phyloP scores from a whole-genome alignment of 2,888 invertebrate genomes.

The Malthinus flaveolus region DNA sequence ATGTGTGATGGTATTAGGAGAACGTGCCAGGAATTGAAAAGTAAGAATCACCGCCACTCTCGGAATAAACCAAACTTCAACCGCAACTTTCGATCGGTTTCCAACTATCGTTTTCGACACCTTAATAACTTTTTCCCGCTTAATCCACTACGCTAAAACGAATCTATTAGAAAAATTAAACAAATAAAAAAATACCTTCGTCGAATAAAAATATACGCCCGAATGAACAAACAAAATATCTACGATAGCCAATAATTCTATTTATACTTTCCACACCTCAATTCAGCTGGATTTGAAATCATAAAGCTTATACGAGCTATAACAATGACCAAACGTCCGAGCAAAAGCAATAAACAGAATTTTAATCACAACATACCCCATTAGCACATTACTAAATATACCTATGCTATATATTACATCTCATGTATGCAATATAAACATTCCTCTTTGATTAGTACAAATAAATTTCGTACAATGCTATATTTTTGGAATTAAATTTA shows the following conservation, averaged over 20 bases:
- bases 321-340: conserved; percentile 47
- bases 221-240: conserved; percentile 55
- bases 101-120: conserved; percentile 20
- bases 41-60: conserved; percentile 50
- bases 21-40: conserved; percentile 54
- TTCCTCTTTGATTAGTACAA: conserved; percentile 51
- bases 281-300: conserved; percentile 44
- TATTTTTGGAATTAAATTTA: conserved; percentile 18
- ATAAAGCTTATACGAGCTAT: conserved; percentile 49
- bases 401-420: conserved; percentile 50
- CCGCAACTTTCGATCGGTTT: conserved; percentile 30
- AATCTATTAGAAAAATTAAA: conserved; percentile 1
- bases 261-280: conserved; percentile 51
- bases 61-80: conserved; percentile 42
- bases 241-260: conserved; percentile 54
- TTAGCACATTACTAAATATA: conserved; percentile 55
- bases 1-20: conserved; percentile 53
- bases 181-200: conserved; percentile 40
- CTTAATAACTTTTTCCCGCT: conserved; percentile 27
- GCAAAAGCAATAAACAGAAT: conserved; percentile 54
- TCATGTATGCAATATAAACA: conserved; percentile 50
- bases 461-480: conserved; percentile 45
- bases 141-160: conserved; percentile 36
- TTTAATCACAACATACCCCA: conserved; percentile 56
- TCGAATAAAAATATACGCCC: conserved; percentile 51